A percentile compares a stretch with the other conserved stretches of the same genome.
These are phyloP conservation scores for Syngnathus scovelli DNA, from an alignment of 2,113 vertebrate genomes.

Conservation along the genomic window DNA sequence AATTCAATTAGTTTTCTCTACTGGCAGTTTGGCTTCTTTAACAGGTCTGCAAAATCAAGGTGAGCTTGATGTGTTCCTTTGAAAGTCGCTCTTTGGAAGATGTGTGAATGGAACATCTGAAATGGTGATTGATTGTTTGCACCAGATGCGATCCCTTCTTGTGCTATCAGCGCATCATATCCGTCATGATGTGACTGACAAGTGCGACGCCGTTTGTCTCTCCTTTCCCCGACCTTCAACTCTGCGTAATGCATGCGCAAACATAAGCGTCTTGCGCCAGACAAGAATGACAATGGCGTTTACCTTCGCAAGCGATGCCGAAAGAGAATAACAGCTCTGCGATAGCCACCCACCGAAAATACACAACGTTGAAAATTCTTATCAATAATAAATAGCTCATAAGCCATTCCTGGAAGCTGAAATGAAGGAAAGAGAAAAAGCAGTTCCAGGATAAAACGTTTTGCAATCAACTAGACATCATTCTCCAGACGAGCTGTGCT, in stretches of 20 bases:
- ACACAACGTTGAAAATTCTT: slow-evolving; percentile 16
- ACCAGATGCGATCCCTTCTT: neutral
- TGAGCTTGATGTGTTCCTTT: slow-evolving; percentile 19
- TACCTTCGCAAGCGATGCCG: slow-evolving; percentile 35
- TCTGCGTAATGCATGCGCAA: slow-evolving; percentile 30
- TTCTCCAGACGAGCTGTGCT: neutral
- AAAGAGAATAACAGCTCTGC: slow-evolving; percentile 31
- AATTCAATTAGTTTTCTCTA: neutral
- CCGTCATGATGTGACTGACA: slow-evolving; percentile 50
- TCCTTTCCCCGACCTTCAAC: slow-evolving; percentile 64
- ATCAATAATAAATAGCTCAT: neutral
- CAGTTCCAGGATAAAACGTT: neutral
- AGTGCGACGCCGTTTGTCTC: slow-evolving; percentile 50
- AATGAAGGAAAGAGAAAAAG: neutral
- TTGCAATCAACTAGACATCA: neutral
- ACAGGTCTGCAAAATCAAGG: neutral
- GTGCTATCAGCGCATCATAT: slow-evolving; percentile 8
- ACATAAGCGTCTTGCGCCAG: slow-evolving; percentile 23
- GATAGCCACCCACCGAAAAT: slow-evolving; percentile 17
- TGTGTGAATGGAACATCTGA: neutral
- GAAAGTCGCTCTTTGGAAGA: slow-evolving; percentile 14
- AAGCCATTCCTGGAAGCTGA: neutral
- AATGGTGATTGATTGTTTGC: neutral
- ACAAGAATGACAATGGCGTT: slow-evolving; percentile 54
- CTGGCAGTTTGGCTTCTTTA: neutral